Evolutionary conservation across 1,140 invertebrate genomes (phyloP), one percentile per base, ranked within the genome.

Genomic region (Oncopodura yosiiana): DNA sequence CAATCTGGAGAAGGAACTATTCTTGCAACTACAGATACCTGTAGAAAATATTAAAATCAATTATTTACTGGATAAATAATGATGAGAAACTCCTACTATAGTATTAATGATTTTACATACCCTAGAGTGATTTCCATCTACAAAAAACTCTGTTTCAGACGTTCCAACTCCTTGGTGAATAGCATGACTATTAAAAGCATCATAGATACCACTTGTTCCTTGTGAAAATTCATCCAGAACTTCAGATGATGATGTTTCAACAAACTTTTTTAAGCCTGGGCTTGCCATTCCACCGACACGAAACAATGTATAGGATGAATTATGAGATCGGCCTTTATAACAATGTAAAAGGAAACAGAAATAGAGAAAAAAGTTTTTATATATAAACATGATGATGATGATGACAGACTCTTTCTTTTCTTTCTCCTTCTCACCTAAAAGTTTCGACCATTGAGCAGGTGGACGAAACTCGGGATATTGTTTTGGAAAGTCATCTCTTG

Each of bases 1-100:
- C 11, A 9, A 19, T 23, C 11, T 21, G 81, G 81, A 49, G 77
- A 80, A 3, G 81, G 81, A 14, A 72, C 66, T 16, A 75, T 69
- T 58, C 69, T 70, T 11, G 67, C 62, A 21, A 71, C 64, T 51
- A 74, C 50, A 6, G 73, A 74, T 6, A 75, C 70, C 73, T 74
- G 58, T 11, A 58, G 56, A 27, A 39, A 50, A 14, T 49, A 58
- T 46, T 26, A 63, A 46, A 43, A 50, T 24, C 42, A 39, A 27
- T 44, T 39, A 49, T 39, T 16, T 8, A 21, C 6, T 23, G 3
- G 2, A 4, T 24, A 1, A 32, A 16, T 19, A n/a, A 46, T 19
- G 14, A 2, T 3, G 0, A 36, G 8, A 14, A 16, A 38, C 14
- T 16, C 29, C n/a, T 42, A 23, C 5, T 2, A 6, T 18, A 16